phyloP scores from a whole-genome alignment of 2,888 invertebrate genomes.

The Hirtodrosophila duncani region DNA sequence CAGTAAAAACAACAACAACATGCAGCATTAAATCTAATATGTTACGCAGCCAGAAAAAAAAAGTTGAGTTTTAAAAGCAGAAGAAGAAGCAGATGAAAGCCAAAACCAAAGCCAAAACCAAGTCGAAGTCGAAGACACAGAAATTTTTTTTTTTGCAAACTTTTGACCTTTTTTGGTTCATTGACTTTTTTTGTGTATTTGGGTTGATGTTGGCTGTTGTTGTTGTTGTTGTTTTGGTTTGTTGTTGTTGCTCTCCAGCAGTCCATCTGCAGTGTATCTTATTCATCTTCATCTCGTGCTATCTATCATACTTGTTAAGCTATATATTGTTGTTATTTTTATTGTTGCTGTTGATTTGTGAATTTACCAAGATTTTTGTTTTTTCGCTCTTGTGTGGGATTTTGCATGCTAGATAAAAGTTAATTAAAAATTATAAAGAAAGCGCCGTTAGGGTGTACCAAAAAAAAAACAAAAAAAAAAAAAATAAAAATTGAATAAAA shows the following conservation, averaged over 20 bases:
- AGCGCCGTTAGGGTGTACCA: constrained; percentile 35
- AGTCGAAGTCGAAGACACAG: constrained; percentile 27
- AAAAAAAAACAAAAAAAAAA: constrained; percentile 1
- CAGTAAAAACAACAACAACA: too few species aligned
- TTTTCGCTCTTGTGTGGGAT: constrained; percentile 16
- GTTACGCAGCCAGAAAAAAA: constrained; percentile 36
- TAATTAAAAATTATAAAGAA: constrained; percentile 55
- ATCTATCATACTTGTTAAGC: constrained; percentile 59
- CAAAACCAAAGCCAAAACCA: constrained; percentile 27
- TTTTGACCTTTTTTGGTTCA: constrained; percentile 65
- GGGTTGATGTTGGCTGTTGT: constrained; percentile 11
- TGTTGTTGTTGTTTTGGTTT: constrained; percentile 21
- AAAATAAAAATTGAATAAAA: background rate
- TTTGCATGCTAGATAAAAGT: constrained; percentile 50
- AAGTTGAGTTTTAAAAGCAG: background rate
- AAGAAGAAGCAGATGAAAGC: constrained; percentile 9
- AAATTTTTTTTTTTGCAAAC: constrained; percentile 20
- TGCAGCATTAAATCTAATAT: constrained; percentile 35
- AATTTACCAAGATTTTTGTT: constrained; percentile 49
- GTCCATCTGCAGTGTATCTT: constrained; percentile 33
- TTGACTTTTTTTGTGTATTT: constrained; percentile 42
- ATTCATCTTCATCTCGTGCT: constrained; percentile 38
- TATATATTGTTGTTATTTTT: constrained; percentile 30
- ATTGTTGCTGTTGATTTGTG: constrained; percentile 16
- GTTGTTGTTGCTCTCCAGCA: constrained; percentile 24